Base-by-base conservation (phyloP, 2,113 vertebrate genomes). In the Labrus mixtus region DNA sequence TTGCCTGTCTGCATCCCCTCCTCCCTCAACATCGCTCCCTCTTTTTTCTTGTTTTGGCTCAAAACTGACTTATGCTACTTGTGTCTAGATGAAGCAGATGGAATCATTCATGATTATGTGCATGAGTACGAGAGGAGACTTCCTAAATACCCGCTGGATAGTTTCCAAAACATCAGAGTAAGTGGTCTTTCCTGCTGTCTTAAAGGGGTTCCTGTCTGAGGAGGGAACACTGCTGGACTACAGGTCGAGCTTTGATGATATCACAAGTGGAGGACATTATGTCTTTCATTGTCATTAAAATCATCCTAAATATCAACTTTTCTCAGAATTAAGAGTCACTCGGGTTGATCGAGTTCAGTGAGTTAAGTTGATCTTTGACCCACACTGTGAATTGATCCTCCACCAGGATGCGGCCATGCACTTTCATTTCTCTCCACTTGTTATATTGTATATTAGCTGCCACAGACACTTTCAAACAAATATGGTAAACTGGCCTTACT, bases 11-110 rank as follows among this genome's bases (percentile, higher is more conserved):
- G 72, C 68, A 36, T 70, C 57, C 57, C 61, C 50, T 54, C 73
- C 29, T 68, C 50, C 46, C 69, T 60, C 65, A 60, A 33, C 19
- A 37, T 62, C 57, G 55, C 76, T 71, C 59, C 22, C 12, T 59
- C n/a, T 39, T 23, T 33, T 23, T 36, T 76, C 10, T 54, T 45
- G 54, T 48, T 58, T 78, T 65, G 36, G 17, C 53, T 57, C 71
- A 60, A 72, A 69, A 15, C 7, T 64, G 63, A 79, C 78, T 48
- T 23, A 79, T 79, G 25, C 67, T 19, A 16, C 45, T 63, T 77
- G 65, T 82, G 61, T 77, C 54, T 60, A 23, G 3, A 81, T 66
- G 58, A 69, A 81, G 36, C 76, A 85, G 61, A 74, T 83, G 85
- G 79, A 33, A 71, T 68, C 58, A 51, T 78, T 86, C 73, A 78